Percentiles rank a stretch among this genome's conserved stretches.
These are phyloP conservation scores for Sporophila hypoxantha DNA, from an alignment of 2,113 vertebrate genomes.

Conservation along the genomic window DNA sequence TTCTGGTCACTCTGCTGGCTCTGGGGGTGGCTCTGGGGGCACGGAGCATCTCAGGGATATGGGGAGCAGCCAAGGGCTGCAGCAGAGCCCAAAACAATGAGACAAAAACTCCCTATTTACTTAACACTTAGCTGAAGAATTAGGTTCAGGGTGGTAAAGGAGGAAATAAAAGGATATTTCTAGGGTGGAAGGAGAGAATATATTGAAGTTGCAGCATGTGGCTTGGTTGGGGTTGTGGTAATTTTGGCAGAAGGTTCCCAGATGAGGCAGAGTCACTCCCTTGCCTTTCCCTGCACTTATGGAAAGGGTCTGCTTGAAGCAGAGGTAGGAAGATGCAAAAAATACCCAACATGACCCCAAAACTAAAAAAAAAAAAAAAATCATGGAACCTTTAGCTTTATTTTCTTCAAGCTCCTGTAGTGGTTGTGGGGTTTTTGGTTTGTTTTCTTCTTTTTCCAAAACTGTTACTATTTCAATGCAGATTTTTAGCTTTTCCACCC, in stretches of 20 bases:
- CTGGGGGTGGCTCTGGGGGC: not conserved
- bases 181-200: not conserved
- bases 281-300: not conserved
- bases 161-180: not conserved
- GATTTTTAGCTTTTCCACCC: constrained; percentile 56
- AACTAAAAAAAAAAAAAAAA: not conserved
- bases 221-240: not conserved
- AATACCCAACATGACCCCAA: not conserved
- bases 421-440: not conserved
- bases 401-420: not conserved
- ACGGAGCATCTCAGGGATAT: not conserved
- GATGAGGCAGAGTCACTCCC: not conserved
- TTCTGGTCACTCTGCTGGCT: not conserved
- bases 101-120: not conserved
- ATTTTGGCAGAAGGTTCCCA: not conserved
- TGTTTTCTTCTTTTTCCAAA: not conserved
- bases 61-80: not conserved
- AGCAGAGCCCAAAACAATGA: not conserved
- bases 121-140: not conserved
- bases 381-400: not conserved
- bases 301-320: not conserved
- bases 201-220: not conserved
- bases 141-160: not conserved
- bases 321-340: not conserved
- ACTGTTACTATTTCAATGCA: constrained; percentile 45